Evolutionary conservation across 2,888 invertebrate species (phyloP).

Genomic region (Herminia tarsipennalis): DNA sequence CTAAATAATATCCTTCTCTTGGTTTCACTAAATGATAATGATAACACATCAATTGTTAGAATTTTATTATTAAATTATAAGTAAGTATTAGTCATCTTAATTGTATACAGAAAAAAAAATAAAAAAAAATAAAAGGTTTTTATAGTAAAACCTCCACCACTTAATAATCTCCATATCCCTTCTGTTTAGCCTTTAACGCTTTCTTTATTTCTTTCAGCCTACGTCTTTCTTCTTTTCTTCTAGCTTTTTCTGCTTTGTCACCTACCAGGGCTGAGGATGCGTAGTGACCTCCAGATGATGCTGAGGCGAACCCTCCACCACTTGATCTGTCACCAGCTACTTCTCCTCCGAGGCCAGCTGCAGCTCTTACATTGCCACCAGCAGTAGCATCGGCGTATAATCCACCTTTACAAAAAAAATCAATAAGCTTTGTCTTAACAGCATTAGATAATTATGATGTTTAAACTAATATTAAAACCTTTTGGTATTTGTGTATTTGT

Average conservation of each 20-base stretch:
- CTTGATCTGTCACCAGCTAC: constrained; percentile 64
- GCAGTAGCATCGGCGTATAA: constrained; percentile 87
- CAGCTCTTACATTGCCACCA: constrained; percentile 81
- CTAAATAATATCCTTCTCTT: neutral
- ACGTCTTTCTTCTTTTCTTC: constrained; percentile 61
- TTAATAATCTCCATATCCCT: constrained; percentile 15
- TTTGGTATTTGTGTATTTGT: too few relatives aligned
- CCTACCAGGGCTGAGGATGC: constrained; percentile 72
- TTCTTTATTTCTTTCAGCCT: constrained; percentile 51
- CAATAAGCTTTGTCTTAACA: too few relatives aligned
- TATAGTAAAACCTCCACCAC: constrained; percentile 11
- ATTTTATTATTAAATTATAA: constrained; percentile 23
- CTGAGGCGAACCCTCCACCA: constrained; percentile 72
- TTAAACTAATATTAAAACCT: too few relatives aligned
- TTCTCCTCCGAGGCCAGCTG: constrained; percentile 82
- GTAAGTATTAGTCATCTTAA: constrained; percentile 13
- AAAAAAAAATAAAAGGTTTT: neutral
- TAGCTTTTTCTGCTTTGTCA: constrained; percentile 53
- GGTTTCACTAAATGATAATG: constrained; percentile 31
- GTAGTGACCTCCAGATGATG: constrained; percentile 66
- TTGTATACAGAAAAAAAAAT: constrained; percentile 8
- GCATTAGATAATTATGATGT: too few relatives aligned
- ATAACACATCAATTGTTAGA: constrained; percentile 32
- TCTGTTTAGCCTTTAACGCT: constrained; percentile 22
- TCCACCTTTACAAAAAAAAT: too few relatives aligned